Conservation (phyloP, 2,888 invertebrate genomes). For the Leptinotarsa peninsularis region DNA sequence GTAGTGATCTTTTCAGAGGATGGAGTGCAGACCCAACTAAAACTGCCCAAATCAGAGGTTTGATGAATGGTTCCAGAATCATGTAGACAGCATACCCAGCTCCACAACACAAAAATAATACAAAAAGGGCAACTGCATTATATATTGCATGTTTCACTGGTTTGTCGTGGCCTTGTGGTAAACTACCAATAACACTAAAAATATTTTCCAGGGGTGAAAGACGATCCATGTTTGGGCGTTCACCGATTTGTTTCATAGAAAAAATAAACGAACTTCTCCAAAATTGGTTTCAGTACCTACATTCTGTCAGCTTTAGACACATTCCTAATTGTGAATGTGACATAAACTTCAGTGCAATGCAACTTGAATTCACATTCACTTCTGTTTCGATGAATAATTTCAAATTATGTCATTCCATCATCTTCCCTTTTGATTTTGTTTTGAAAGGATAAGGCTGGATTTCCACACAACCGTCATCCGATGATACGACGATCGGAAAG, state of each 20-base stretch:
- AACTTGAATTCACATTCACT: no score
- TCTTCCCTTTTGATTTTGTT: no score
- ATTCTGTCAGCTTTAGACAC: no score
- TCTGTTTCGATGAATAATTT: no score
- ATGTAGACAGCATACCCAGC: slow-evolving; percentile 84
- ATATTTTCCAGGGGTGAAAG: slow-evolving; percentile 76
- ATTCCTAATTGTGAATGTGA: no score
- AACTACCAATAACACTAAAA: slow-evolving; percentile 75
- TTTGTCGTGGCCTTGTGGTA: slow-evolving; percentile 85
- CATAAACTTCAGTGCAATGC: no score
- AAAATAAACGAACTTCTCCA: no score
- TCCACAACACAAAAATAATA: slow-evolving; percentile 76
- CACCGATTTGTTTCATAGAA: background rate
- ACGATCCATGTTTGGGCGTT: slow-evolving; percentile 59
- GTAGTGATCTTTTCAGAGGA: slow-evolving; percentile 88
- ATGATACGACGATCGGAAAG: no score
- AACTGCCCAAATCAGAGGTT: slow-evolving; percentile 95
- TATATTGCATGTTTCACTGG: slow-evolving; percentile 93
- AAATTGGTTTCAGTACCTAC: no score
- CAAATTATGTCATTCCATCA: no score
- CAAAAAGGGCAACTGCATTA: slow-evolving; percentile 85
- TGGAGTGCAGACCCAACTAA: slow-evolving; percentile 97
- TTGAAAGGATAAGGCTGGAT: no score
- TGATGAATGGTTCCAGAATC: slow-evolving; percentile 90
- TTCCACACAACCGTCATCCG: no score